Base-by-base conservation (phyloP, 2,797 vertebrate genomes). In the Catharus ustulatus region DNA sequence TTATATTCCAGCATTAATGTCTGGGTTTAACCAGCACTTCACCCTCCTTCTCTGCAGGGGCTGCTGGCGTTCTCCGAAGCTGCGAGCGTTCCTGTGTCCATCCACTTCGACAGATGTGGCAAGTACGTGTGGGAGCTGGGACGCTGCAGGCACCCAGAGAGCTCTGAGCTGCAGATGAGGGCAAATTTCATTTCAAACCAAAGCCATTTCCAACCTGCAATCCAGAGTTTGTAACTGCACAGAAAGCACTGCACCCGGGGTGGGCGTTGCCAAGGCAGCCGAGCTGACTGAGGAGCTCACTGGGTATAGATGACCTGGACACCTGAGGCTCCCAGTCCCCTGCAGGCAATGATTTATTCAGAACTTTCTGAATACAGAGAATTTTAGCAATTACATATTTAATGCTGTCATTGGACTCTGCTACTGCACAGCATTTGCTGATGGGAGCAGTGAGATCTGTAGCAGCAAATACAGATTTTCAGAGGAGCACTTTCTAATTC, bases 1-100 rank as follows among this genome's bases (percentile, higher is more conserved):
- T 58, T 3, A 4, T 6, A 13, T 10, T 36, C 20, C 49, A 13
- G 0, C 13, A 3, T 14, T 19, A 3, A 23, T 48, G 18, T 55
- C 6, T 57, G 59, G 7, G 22, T 77, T 67, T 77, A 40, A 77
- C 19, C 7, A 10, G 23, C 3, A 0, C 20, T 34, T 59, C 45
- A 61, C 21, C 67, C 23, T 6, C 13, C 57, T 89, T 69, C 90
- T 83, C 27, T 95, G 38, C 95, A 99, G 99, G 99, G 99, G 23
- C 97, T 99, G 5, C 96, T 99, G 79, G 96, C 89, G 14, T 99
- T 99, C 87, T 99, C 99, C 36, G 99, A 99, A 87, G 98, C 98
- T n/a, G 93, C 97, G 84, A 96, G 91, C 23, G 94, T 98, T 90
- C 98, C 98, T 5, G 95, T 99, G 91, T 98, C 98, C 5, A 86